A percentile compares a stretch with the other conserved stretches of the same genome.
Evolutionary conservation across 2,888 invertebrate species (phyloP).

Genomic region (Thecophora atra): DNA sequence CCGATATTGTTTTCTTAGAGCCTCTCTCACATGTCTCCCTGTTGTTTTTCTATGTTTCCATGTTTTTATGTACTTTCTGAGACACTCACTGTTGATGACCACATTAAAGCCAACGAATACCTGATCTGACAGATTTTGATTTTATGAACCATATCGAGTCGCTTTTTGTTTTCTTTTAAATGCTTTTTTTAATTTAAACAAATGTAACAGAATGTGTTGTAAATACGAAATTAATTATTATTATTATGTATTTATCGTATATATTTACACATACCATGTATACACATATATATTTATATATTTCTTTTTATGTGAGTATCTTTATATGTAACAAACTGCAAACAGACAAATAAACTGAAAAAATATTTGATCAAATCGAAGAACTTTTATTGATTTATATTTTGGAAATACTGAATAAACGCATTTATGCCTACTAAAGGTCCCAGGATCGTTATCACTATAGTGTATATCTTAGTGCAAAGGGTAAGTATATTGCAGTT

Average conservation of each 20-base stretch:
- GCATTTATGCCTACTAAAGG: not conserved
- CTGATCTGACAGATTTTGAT: constrained; percentile 41
- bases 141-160: constrained; percentile 39
- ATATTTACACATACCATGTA: too few species aligned
- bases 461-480: too few species aligned
- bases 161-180: not conserved
- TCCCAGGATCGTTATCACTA: not conserved
- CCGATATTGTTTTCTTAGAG: too few species aligned
- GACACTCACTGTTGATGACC: constrained; percentile 27
- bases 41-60: constrained; percentile 31
- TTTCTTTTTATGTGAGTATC: constrained; percentile 24
- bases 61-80: constrained; percentile 20
- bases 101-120: constrained; percentile 39
- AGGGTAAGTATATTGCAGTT: too few species aligned
- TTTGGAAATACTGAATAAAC: not conserved
- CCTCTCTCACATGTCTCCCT: too few species aligned
- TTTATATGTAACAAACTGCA: constrained; percentile 56
- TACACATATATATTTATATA: constrained; percentile 27
- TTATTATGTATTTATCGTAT: not conserved
- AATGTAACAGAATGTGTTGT: constrained; percentile 53
- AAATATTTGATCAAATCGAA: constrained; percentile 57
- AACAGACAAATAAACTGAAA: constrained; percentile 62
- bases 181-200: constrained; percentile 46
- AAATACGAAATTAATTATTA: constrained; percentile 49
- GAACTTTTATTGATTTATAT: not conserved